Base-by-base conservation (phyloP, 2,888 invertebrate genomes). In the Steinernema carpocapsae region DNA sequence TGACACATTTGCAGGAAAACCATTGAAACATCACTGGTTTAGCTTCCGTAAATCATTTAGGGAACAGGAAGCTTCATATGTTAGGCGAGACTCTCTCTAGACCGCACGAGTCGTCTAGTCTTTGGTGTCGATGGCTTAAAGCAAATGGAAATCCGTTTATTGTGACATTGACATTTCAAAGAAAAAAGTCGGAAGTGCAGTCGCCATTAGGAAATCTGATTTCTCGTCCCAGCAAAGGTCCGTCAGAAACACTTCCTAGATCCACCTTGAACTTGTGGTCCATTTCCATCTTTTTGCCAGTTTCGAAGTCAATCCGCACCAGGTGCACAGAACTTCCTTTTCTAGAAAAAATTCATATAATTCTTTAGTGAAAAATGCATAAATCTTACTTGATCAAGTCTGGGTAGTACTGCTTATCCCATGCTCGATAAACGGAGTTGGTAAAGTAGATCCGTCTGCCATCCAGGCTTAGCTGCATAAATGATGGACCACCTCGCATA, bases 131-230 rank as follows among this genome's bases (percentile, higher is more conserved):
- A n/a, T n/a, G n/a, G n/a, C n/a, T n/a, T n/a, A n/a, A n/a, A n/a
- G n/a, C n/a, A n/a, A n/a, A n/a, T n/a, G n/a, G n/a, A n/a, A n/a
- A n/a, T n/a, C n/a, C n/a, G n/a, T n/a, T n/a, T n/a, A n/a, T n/a
- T n/a, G n/a, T n/a, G n/a, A n/a, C 10, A 37, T 37, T 37, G 37
- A 37, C 37, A 37, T 37, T 10, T 37, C 37, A 37, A 10, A 37
- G 4, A n/a, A 64, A 64, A 17, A 64, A 64, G 32, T 64, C 64
- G 1, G 64, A 64, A 7, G 64, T 64, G 32, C 64, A 64, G 37
- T 64, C 64, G 6, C 64, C 64, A 32, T 64, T 64, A 4, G 64
- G 64, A 4, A 64, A 32, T 17, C 64, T 26, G 17, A 64, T 64
- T n/a, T 64, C 64, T 1, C 64, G 64, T 26, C 64, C 64, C 2